A percentile compares a stretch with the other conserved stretches of the same genome.
These are phyloP conservation scores for Lophotriccus pileatus DNA, from an alignment of 2,797 vertebrate genomes.

Conservation along the genomic window DNA sequence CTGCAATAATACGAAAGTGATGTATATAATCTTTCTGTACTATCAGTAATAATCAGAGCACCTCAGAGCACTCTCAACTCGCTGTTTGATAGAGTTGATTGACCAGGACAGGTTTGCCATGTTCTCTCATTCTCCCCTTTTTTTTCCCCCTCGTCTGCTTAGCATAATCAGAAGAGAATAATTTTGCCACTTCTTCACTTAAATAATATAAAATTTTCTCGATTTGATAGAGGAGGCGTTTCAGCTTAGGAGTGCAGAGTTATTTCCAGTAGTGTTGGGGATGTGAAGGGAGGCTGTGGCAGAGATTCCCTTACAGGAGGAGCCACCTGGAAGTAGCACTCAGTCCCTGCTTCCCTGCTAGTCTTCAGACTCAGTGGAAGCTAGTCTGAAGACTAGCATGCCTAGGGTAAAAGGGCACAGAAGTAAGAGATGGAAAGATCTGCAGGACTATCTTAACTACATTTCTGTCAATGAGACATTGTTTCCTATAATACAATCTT, in stretches of 20 bases:
- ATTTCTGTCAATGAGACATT: background rate
- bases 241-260: background rate
- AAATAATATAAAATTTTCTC: conserved; percentile 12
- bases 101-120: background rate
- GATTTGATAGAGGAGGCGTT: background rate
- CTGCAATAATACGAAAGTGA: background rate
- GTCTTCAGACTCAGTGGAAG: background rate
- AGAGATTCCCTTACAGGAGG: background rate
- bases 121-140: accelerated
- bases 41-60: background rate
- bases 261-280: background rate
- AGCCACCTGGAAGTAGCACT: background rate
- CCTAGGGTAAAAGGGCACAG: background rate
- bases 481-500: background rate
- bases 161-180: conserved; percentile 3
- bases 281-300: background rate
- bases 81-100: background rate
- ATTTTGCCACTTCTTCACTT: background rate
- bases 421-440: background rate
- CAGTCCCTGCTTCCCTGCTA: background rate
- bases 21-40: background rate
- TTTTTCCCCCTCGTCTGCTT: background rate
- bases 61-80: background rate
- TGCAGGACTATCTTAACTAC: background rate
- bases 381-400: too few species aligned